These are phyloP conservation scores for Melinaea marsaeus DNA, from an alignment of 2,888 invertebrate genomes.

Conservation along the genomic window DNA sequence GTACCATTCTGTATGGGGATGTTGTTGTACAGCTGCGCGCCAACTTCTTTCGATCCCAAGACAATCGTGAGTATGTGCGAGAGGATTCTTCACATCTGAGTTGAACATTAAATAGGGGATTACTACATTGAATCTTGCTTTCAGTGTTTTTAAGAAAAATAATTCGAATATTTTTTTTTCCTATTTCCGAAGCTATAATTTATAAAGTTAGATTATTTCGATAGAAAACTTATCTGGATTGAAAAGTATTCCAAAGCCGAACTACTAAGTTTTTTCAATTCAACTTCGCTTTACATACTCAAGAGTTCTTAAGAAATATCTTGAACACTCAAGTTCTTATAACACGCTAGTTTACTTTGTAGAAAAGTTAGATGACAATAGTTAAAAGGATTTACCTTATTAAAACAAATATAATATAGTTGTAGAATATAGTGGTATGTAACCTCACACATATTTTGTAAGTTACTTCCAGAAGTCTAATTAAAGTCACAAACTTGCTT, in stretches of 20 bases:
- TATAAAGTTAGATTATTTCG: too few species aligned
- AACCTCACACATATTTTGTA: not conserved
- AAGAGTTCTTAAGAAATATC: not conserved
- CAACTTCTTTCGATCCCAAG: slow-evolving; percentile 28
- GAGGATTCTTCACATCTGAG: slow-evolving; percentile 15
- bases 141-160: not conserved
- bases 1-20: slow-evolving; percentile 28
- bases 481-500: slow-evolving; percentile 26
- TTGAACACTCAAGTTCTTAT: not conserved
- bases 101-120: slow-evolving; percentile 15
- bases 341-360: too few species aligned
- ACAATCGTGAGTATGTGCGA: slow-evolving; percentile 21
- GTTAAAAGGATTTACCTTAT: not conserved
- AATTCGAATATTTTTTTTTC: too few species aligned
- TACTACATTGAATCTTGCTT: not conserved
- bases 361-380: too few species aligned
- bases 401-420: not conserved
- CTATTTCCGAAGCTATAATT: too few species aligned
- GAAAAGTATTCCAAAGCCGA: too few species aligned
- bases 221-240: too few species aligned
- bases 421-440: not conserved
- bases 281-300: too few species aligned
- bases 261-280: too few species aligned
- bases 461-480: slow-evolving; percentile 13
- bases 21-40: slow-evolving; percentile 23